Base-by-base conservation (phyloP, 2,888 invertebrate species). In the Rhagium mordax region DNA sequence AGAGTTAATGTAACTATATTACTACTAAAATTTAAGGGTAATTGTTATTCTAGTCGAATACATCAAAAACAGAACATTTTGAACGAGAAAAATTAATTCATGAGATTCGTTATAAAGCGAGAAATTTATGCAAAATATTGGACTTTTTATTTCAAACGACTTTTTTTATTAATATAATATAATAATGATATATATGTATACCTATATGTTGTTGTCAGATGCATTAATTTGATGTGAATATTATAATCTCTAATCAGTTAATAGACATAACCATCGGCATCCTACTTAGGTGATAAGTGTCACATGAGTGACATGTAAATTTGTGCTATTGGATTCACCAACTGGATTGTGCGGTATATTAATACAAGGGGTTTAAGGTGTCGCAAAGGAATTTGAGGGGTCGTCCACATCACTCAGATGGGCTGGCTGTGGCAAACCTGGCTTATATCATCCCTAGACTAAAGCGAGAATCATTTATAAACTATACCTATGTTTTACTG, bases 311-410 rank as follows among this genome's bases (percentile, higher is more conserved):
- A 75, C 78, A 77, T 72, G 75, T 77, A 77, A 79, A 78, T 79
- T 74, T 70, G 73, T 49, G 66, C 71, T 67, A 79, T 78, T 78
- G 75, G 72, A 75, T 75, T 75, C 68, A 69, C 61, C 65, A 70
- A 72, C 71, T 73, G 76, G 74, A 79, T 77, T 76, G 75, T 70
- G 76, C 55, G 72, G 75, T 68, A 64, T 71, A 75, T 75, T 77
- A 74, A 72, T 72, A 71, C 71, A 61, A 76, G 71, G 79, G 81
- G 77, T 78, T 81, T 78, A 79, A 82, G 80, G 82, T 82, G 81
- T 79, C 80, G 77, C 78, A 76, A 70, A 79, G 78, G 79, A 79
- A 81, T 81, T 78, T 75, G 73, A 77, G 74, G 74, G 77, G 76
- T 71, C 71, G 67, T 65, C 67, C 20, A 57, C 61, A 72, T 72